Evolutionary conservation across 2,888 invertebrate species (phyloP), one percentile per base, ranked within the genome.

Genomic region (Lepeophtheirus nordmannii): DNA sequence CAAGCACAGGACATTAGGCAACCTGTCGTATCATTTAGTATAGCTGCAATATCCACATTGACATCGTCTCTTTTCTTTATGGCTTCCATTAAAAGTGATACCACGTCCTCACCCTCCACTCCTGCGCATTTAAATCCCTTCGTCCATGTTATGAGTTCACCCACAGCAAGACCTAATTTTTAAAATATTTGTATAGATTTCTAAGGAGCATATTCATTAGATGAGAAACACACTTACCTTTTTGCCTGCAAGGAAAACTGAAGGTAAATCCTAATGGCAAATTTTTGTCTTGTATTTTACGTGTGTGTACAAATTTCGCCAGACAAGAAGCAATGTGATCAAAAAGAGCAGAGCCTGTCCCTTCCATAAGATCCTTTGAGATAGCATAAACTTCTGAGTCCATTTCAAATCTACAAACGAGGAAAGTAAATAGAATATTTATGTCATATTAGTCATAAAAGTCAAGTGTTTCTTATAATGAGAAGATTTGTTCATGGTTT

Each of bases 1-100:
- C 92, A 93, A 73, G 96, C 96, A 79, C 94, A 94, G 68, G 96
- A 92, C 92, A 97, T 96, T 73, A 97, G 80, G 59, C 94, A 92
- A 12, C 66, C 96, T 68, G 93, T 93, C 63, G 96, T 97, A 78
- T 97, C 96, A 77, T 96, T 96, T 73, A 97, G 81, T 73, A 97
- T 86, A 72, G 93, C 96, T 76, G 89, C 87, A 70, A 96, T 86
- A 75, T 90, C 86, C 74, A 96, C 91, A 77, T 88, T 84, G 70
- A 92, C 41, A 46, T 66, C 66, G 10, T 23, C 59, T 23, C 60
- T 59, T 22, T 58, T 66, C 22, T 60, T 38, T 30, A 96, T 87
- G 17, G 96, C 91, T 68, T 88, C 87, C 74, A 89, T 86, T 1
- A 96, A 81, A 68, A 92, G 80, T 71, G 83, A 83, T 1, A 93